Percentiles rank a stretch among this genome's conserved stretches.
These are phyloP conservation scores for Leucoma salicis DNA, from an alignment of 2,888 invertebrate genomes.

Conservation along the genomic window DNA sequence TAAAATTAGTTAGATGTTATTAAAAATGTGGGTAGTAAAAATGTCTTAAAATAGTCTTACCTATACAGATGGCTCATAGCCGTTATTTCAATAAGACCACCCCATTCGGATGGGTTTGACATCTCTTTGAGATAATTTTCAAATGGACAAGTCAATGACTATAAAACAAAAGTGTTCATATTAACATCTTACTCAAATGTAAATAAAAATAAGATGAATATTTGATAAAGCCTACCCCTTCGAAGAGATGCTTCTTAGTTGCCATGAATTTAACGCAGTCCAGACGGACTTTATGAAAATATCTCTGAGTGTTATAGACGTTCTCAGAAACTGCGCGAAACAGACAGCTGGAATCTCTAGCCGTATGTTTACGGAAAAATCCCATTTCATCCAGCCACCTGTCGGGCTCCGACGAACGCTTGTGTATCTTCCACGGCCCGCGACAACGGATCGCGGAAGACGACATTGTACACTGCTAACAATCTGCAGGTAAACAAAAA, in stretches of 20 bases:
- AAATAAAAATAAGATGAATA: conserved; percentile 22
- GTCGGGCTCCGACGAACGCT: conserved; percentile 82
- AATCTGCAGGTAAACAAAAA: conserved; percentile 80
- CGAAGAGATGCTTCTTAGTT: conserved; percentile 83
- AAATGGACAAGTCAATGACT: conserved; percentile 84
- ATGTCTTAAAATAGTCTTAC: conserved; percentile 65
- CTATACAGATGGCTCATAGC: conserved; percentile 87
- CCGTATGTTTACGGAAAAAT: conserved; percentile 93
- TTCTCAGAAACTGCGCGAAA: conserved; percentile 95
- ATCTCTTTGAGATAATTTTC: conserved; percentile 87
- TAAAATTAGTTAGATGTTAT: conserved; percentile 10
- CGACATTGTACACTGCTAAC: conserved; percentile 68
- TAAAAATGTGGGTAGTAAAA: conserved; percentile 22
- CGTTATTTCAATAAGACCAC: conserved; percentile 85
- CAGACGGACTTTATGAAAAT: conserved; percentile 87
- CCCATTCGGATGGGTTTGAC: conserved; percentile 86
- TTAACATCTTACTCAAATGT: conserved; percentile 24
- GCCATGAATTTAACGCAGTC: conserved; percentile 89
- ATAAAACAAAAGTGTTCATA: conserved; percentile 57
- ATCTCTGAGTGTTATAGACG: conserved; percentile 85
- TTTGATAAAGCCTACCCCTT: conserved; percentile 75
- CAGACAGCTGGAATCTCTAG: conserved; percentile 93
- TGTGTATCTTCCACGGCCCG: conserved; percentile 74
- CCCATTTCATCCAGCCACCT: conserved; percentile 91
- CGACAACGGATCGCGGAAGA: conserved; percentile 74